Conservation (phyloP, 2,888 invertebrate species). For the Acleris holmiana region DNA sequence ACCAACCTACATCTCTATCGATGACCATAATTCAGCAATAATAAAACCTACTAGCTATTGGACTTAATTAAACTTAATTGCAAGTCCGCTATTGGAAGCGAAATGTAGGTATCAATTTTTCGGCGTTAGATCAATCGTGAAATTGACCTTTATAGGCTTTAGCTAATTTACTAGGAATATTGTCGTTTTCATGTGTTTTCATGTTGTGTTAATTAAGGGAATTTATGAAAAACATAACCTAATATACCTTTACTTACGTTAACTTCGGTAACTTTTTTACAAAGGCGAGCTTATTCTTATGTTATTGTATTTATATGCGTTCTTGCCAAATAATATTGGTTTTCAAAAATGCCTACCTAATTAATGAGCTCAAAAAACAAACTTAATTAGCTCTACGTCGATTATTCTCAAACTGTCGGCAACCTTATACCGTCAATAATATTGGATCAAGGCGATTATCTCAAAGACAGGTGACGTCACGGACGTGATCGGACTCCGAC, state of each 20-base stretch:
- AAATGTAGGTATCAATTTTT: slow-evolving; percentile 20
- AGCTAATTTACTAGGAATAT: background rate
- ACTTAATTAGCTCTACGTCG: slow-evolving; percentile 29
- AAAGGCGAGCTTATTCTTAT: background rate
- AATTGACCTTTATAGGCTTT: background rate
- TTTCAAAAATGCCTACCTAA: slow-evolving; percentile 13
- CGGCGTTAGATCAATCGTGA: background rate
- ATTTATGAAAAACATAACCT: too few relatives aligned
- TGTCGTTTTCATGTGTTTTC: too few relatives aligned
- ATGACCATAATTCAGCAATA: slow-evolving; percentile 24
- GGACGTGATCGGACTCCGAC: slow-evolving; percentile 54
- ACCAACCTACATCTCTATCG: slow-evolving; percentile 39
- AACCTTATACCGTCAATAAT: slow-evolving; percentile 53
- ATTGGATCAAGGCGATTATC: slow-evolving; percentile 69
- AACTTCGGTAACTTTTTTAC: background rate
- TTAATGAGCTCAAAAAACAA: slow-evolving; percentile 23
- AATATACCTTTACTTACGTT: too few relatives aligned
- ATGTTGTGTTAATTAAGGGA: too few relatives aligned
- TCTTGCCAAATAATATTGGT: slow-evolving; percentile 5
- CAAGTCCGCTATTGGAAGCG: slow-evolving; percentile 16
- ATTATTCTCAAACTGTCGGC: slow-evolving; percentile 41
- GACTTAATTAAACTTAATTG: slow-evolving; percentile 30
- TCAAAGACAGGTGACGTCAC: slow-evolving; percentile 68
- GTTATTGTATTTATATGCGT: too few relatives aligned
- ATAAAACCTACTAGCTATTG: slow-evolving; percentile 24